Conservation (phyloP, 2,797 vertebrate genomes). For the Salarias fasciatus region DNA sequence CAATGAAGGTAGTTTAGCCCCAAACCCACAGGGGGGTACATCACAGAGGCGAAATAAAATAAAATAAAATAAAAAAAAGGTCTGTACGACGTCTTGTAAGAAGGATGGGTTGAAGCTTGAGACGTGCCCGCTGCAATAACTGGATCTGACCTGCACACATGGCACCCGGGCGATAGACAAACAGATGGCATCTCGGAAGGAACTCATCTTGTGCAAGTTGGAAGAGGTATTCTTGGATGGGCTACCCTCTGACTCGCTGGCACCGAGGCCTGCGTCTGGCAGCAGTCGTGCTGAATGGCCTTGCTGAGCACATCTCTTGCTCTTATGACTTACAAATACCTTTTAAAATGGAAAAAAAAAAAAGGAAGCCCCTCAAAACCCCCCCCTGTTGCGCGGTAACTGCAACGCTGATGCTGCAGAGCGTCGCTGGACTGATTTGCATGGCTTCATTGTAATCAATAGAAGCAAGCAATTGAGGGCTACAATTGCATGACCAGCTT, state of each 20-base stretch:
- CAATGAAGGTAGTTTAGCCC: constrained; percentile 3
- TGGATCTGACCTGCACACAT: constrained; percentile 54
- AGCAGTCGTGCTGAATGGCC: constrained; percentile 58
- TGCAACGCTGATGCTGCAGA: constrained; percentile 46
- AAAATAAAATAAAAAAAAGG: neutral
- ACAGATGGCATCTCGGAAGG: constrained; percentile 76
- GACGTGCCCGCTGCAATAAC: constrained; percentile 50
- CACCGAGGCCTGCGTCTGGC: constrained; percentile 56
- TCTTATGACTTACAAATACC: constrained; percentile 40
- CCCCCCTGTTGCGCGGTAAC: constrained; percentile 2
- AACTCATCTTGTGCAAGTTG: constrained; percentile 68
- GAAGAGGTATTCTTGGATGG: constrained; percentile 71
- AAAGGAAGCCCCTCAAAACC: too few species aligned
- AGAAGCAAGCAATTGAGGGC: constrained; percentile 48
- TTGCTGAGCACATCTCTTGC: constrained; percentile 54
- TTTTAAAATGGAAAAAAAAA: constrained; percentile 9
- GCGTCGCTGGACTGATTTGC: constrained; percentile 55
- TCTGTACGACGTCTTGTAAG: constrained; percentile 7
- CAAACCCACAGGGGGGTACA: constrained; percentile 11
- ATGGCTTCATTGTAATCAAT: constrained; percentile 52
- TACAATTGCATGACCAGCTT: constrained; percentile 42
- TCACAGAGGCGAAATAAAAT: constrained; percentile 9
- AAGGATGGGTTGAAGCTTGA: constrained; percentile 40
- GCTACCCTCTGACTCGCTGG: constrained; percentile 68
- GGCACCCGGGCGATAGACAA: constrained; percentile 65